Evolutionary conservation across 2,888 invertebrate species (phyloP).

Genomic region (Ryuthela nishihirai): DNA sequence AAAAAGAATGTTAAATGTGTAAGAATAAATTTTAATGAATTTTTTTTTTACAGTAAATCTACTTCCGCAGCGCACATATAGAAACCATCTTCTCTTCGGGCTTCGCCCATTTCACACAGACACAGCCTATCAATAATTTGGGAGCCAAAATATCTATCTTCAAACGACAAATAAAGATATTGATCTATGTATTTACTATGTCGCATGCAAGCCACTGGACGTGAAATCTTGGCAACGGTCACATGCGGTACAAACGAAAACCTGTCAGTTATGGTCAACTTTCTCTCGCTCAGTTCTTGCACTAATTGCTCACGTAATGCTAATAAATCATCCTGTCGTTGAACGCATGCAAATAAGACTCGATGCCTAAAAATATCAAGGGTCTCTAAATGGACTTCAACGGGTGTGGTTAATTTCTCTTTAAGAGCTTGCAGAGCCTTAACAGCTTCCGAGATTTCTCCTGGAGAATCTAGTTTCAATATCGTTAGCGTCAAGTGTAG

Average conservation of each 20-base stretch:
- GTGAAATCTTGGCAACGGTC: conserved; percentile 51
- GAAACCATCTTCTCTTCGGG: conserved; percentile 50
- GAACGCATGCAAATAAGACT: conserved; percentile 51
- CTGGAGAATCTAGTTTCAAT: conserved; percentile 48
- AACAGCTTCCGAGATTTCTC: conserved; percentile 38
- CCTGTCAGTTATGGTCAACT: conserved; percentile 49
- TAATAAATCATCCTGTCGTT: conserved; percentile 46
- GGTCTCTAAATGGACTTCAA: conserved; percentile 46
- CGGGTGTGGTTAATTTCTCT: conserved; percentile 41
- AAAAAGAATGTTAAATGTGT: too few relatives aligned
- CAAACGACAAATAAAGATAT: conserved; percentile 46
- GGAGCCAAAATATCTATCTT: conserved; percentile 48
- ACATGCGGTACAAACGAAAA: conserved; percentile 53
- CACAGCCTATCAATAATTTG: conserved; percentile 48
- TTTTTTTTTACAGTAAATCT: conserved; percentile 5
- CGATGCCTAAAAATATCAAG: conserved; percentile 50
- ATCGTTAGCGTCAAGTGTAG: conserved; percentile 52
- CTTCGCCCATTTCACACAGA: conserved; percentile 50
- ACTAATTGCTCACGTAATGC: conserved; percentile 47
- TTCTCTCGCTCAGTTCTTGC: conserved; percentile 45
- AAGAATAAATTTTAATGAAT: too few relatives aligned
- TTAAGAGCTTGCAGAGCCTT: conserved; percentile 17
- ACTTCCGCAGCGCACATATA: conserved; percentile 45
- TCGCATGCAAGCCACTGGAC: conserved; percentile 46
- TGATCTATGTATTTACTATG: conserved; percentile 48